Evolutionary conservation across 2,888 invertebrate species (phyloP).

Genomic region (Eristalis intricaria): DNA sequence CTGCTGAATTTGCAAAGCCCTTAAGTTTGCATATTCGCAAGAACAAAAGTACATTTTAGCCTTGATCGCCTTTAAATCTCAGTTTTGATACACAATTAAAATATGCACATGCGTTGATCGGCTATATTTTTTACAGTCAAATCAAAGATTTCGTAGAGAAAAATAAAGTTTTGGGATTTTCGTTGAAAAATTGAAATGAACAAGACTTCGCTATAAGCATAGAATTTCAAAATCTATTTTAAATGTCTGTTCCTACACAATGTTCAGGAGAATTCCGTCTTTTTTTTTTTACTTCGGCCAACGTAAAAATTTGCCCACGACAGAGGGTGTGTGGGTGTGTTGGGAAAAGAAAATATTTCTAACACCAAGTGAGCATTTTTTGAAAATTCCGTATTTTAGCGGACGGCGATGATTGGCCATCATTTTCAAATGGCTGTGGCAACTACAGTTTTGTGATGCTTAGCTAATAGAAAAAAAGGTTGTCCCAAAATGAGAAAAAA

Average conservation of each 20-base stretch:
- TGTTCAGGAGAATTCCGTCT: conserved; percentile 19
- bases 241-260: conserved; percentile 58
- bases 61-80: not conserved
- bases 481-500: not conserved
- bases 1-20: not conserved
- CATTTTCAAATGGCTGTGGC: not conserved
- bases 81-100: not conserved
- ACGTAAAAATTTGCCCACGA: conserved; percentile 23
- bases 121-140: not conserved
- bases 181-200: conserved; percentile 4
- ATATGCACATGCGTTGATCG: not conserved
- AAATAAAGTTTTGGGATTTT: conserved; percentile 2
- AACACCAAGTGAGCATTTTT: not conserved
- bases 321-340: conserved; percentile 26
- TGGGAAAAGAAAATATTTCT: conserved; percentile 9
- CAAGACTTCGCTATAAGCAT: conserved; percentile 54
- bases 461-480: not conserved
- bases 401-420: not conserved
- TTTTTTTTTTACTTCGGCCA: conserved; percentile 34
- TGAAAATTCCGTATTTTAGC: not conserved
- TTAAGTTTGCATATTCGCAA: not conserved
- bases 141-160: not conserved
- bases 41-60: not conserved
- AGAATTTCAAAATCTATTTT: conserved; percentile 71
- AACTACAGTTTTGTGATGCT: not conserved